phyloP scores from a whole-genome alignment of 2,888 invertebrate species.

The Rotaria sp. region DNA sequence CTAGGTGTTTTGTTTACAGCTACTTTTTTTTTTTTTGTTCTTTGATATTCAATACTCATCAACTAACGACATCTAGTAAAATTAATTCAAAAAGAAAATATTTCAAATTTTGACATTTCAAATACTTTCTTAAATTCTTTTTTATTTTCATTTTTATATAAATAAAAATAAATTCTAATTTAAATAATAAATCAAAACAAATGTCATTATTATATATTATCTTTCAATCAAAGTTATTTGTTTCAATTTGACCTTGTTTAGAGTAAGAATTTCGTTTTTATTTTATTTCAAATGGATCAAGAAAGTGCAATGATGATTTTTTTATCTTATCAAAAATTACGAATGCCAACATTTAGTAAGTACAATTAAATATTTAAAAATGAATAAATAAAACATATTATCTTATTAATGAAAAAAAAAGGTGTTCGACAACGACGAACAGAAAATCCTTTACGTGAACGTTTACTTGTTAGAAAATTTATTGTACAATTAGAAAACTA shows the following conservation, averaged over 20 bases:
- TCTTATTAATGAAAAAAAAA: background rate
- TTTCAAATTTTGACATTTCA: background rate
- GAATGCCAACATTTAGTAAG: constrained; percentile 9
- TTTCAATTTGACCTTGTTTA: background rate
- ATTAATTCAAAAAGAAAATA: background rate
- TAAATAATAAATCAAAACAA: background rate
- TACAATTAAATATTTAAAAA: too few relatives aligned
- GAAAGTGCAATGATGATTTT: constrained; percentile 20
- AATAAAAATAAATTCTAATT: background rate
- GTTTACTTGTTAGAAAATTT: constrained; percentile 8
- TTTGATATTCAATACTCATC: background rate
- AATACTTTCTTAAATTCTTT: background rate
- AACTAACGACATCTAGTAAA: background rate
- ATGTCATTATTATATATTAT: background rate
- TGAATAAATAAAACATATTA: too few relatives aligned
- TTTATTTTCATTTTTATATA: background rate
- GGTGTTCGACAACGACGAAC: constrained; percentile 28
- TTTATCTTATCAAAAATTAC: constrained; percentile 9
- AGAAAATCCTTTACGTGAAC: constrained; percentile 22
- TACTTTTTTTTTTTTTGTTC: background rate
- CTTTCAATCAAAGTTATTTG: background rate
- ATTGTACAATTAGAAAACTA: background rate
- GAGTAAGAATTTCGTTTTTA: background rate
- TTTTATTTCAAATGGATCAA: background rate
- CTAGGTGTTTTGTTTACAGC: constrained; percentile 10